Evolutionary conservation across 1,140 invertebrate genomes (phyloP), one percentile per base, ranked within the genome.

Genomic region (Magallana ariakensis): DNA sequence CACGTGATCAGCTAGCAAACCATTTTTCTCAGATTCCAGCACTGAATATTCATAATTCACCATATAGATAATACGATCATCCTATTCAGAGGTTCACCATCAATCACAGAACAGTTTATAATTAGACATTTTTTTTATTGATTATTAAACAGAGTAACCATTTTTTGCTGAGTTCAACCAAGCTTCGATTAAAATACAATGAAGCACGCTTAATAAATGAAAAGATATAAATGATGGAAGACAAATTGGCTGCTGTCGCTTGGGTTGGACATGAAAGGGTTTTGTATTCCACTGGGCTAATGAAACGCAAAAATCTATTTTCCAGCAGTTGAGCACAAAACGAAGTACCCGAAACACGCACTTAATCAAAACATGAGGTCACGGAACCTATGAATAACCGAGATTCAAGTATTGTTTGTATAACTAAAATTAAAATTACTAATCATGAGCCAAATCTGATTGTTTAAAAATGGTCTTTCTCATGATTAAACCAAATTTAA

Each of bases 291-390:
- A 75, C 22, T 9, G 66, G 66, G 66, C 66, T 75, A 75, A 75
- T 75, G 66, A 75, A 75, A 75, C 66, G 66, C 66, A 75, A 75
- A 75, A 75, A 75, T 75, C 66, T 75, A 46, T 75, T 75, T 75
- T 75, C 66, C 66, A 75, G 66, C 33, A 75, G 66, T 75, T 75
- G 66, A 75, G 66, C 66, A 75, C 66, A 75, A 13, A 75, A 75
- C 33, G 66, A 33, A 75, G 22, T 75, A 75, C 66, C 66, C 66
- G 66, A 75, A 75, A 75, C 66, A 75, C 66, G 66, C 66, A 75
- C 10, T 26, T 26, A 13, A 22, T 33, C 22, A 75, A 75, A 33
- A 75, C 22, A 26, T 13, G 7, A 26, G 66, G 22, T 13, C 22
- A 75, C 19, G 66, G 3, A 33, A 75, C 13, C 2, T 2, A 46